These are phyloP conservation scores for Sinelater perroti DNA, from an alignment of 2,888 invertebrate genomes.

Conservation along the genomic window DNA sequence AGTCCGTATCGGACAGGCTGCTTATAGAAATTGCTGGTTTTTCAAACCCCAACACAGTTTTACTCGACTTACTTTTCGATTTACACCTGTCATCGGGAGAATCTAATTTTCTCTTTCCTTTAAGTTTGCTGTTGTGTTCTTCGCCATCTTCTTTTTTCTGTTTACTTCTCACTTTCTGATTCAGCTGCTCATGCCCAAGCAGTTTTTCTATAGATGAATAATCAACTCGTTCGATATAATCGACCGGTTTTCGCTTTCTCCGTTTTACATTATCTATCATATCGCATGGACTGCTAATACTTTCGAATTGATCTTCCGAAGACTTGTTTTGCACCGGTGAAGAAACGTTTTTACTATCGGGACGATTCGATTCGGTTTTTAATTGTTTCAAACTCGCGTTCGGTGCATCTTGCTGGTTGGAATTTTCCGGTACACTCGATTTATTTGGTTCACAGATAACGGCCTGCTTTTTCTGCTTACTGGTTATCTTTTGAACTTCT, in stretches of 20 bases:
- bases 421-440: too few species aligned
- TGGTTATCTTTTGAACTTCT: too few species aligned
- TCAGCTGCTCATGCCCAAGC: slow-evolving; percentile 11
- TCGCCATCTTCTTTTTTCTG: slow-evolving; percentile 16
- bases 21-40: neutral
- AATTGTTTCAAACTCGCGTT: too few species aligned
- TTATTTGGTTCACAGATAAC: too few species aligned
- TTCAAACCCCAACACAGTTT: neutral
- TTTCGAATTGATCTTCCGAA: too few species aligned
- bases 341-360: too few species aligned
- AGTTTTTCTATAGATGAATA: slow-evolving; percentile 28
- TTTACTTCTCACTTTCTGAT: slow-evolving; percentile 2
- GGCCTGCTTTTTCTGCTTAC: too few species aligned
- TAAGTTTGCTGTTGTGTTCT: slow-evolving; percentile 1
- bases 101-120: slow-evolving; percentile 20
- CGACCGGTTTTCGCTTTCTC: slow-evolving; percentile 30
- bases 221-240: slow-evolving; percentile 13
- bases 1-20: neutral
- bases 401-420: too few species aligned
- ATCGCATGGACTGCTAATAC: neutral
- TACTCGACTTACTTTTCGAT: neutral
- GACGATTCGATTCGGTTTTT: too few species aligned
- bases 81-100: slow-evolving; percentile 18
- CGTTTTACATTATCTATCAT: slow-evolving; percentile 32
- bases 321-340: too few species aligned